These are phyloP conservation scores for Tromatobia lineatoria DNA, from an alignment of 2,888 invertebrate species.

Conservation along the genomic window DNA sequence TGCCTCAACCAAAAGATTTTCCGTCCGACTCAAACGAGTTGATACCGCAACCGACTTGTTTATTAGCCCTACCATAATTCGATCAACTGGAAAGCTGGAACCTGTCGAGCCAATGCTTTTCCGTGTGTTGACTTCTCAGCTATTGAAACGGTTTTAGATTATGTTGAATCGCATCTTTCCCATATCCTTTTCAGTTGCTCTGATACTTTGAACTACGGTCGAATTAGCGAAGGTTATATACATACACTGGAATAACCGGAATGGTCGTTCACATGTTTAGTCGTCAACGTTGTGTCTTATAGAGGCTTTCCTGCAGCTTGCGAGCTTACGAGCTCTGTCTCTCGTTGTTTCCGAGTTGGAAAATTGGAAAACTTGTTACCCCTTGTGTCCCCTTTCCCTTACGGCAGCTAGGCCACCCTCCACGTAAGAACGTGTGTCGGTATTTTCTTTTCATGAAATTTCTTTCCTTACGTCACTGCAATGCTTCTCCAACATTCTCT, in stretches of 20 bases:
- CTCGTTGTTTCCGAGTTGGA: conserved; percentile 54
- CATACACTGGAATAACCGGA: not conserved
- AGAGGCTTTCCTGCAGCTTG: conserved; percentile 26
- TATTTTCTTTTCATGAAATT: conserved; percentile 42
- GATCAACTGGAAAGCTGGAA: too few species aligned
- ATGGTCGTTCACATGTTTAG: not conserved
- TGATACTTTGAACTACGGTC: not conserved
- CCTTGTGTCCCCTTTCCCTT: conserved; percentile 4
- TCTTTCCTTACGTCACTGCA: conserved; percentile 31
- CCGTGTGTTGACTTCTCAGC: too few species aligned
- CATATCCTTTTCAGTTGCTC: not conserved
- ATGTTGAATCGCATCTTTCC: too few species aligned
- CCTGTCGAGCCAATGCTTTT: too few species aligned
- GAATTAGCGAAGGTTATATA: not conserved
- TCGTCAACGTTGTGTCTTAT: conserved; percentile 12
- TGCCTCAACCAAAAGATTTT: too few species aligned
- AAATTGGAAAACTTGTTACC: conserved; percentile 68
- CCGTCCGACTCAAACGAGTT: too few species aligned
- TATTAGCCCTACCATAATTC: too few species aligned
- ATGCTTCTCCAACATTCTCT: conserved; percentile 11
- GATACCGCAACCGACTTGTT: too few species aligned
- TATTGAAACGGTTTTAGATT: too few species aligned
- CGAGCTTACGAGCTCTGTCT: conserved; percentile 43
- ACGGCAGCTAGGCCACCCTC: not conserved
- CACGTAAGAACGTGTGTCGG: conserved; percentile 23